Base-by-base conservation (phyloP, 2,888 invertebrate species). In the Sarcophaga rosellei region DNA sequence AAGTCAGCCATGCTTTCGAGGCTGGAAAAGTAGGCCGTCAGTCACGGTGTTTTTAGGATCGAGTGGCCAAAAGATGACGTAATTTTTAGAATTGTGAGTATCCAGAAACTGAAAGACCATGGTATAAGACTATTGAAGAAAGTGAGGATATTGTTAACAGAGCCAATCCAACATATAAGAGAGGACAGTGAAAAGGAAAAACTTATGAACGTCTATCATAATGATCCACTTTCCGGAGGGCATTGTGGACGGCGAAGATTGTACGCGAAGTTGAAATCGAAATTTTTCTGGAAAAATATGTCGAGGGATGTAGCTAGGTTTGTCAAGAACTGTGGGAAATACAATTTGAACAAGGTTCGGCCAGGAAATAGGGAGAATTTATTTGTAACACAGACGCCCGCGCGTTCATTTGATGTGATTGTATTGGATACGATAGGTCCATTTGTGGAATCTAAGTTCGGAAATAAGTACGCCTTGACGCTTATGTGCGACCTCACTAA, bases 221-320 rank as follows among this genome's bases (percentile, higher is more conserved):
- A 53, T 53, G 53, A 53, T 53, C 53, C 17, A 53, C 21, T 62
- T 12, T 12, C 5, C 12, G 44, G 44, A 35, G 63, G 74, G 6
- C 63, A 74, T 74, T 74, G 63, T 21, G 61, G 63, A 44, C 20
- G 21, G 10, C 44, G 20, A 62, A 25, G 62, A 74, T 23, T 20
- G 4, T 63, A 74, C 44, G 63, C 74, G 15, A 74, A 74, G 23
- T 25, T 25, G 25, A 25, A 25, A 25, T 25, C 74, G 11, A 74
- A 61, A 74, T 74, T 45, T 25, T 45, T 59, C n/a, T 59, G 59
- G 72, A 61, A 44, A 25, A 57, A 35, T 25, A 4, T 25, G 25
- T 25, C 25, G 4, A 25, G 25, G 25, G 25, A 25, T 25, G 25
- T 25, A 25, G 25, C 3, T 25, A 25, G 25, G 25, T 8, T 11